A percentile compares a stretch with the other conserved stretches of the same genome.
Evolutionary conservation across 2,797 vertebrate species (phyloP).

Genomic region (Alcedo quadribrachys): DNA sequence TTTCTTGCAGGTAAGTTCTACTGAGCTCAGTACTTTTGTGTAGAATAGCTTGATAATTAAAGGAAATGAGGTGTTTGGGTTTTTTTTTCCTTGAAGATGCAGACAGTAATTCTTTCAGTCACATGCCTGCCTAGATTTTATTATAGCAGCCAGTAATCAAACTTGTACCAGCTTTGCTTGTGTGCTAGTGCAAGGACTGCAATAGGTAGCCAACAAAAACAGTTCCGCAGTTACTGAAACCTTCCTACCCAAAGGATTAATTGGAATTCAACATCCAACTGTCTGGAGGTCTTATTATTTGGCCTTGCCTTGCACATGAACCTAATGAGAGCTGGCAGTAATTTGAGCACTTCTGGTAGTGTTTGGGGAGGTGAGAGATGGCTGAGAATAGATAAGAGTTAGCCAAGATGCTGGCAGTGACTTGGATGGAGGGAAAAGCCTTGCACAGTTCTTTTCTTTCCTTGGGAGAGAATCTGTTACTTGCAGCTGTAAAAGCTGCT

Average conservation of each 20-base stretch:
- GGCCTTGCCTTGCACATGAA: neutral
- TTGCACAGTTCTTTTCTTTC: slow-evolving; percentile 33
- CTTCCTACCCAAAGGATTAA: slow-evolving; percentile 17
- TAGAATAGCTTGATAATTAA: slow-evolving; percentile 14
- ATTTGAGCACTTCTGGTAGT: slow-evolving; percentile 48
- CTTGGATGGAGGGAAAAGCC: neutral
- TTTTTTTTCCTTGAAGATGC: neutral
- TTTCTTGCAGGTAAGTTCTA: slow-evolving; percentile 12
- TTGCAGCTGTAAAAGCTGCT: slow-evolving; percentile 37
- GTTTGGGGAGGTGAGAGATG: slow-evolving; percentile 51
- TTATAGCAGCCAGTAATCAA: neutral
- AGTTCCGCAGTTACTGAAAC: neutral
- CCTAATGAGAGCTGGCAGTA: slow-evolving; percentile 61
- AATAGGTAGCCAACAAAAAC: neutral
- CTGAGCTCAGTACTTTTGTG: neutral
- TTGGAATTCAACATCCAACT: slow-evolving; percentile 39
- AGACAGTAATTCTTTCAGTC: neutral
- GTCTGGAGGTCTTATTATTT: slow-evolving; percentile 31
- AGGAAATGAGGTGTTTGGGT: neutral
- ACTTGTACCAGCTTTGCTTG: neutral
- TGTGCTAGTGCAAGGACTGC: neutral
- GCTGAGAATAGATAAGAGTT: slow-evolving; percentile 49
- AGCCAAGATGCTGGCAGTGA: slow-evolving; percentile 9
- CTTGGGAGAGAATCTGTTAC: slow-evolving; percentile 20
- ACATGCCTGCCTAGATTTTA: neutral